Evolutionary conservation across 2,888 invertebrate species (phyloP), one percentile per base, ranked within the genome.

Genomic region (Nemoura dubitans): DNA sequence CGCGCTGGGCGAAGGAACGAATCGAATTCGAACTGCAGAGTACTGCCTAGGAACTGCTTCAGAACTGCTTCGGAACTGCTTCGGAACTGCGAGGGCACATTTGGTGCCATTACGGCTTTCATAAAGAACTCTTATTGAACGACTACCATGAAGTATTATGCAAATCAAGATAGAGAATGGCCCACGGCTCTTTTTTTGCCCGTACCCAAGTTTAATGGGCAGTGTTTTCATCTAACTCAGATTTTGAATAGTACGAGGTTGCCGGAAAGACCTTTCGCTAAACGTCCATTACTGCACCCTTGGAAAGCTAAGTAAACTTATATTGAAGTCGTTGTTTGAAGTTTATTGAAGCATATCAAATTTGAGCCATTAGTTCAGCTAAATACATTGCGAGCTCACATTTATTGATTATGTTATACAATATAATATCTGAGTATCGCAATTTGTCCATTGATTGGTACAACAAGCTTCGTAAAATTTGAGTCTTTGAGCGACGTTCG

Each of bases 21-120:
- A 84, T 84, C 21, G 59, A 84, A 81, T 81, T 78, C 78, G 26
- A 78, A 59, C 59, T n/a, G n/a, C n/a, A n/a, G n/a, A n/a, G n/a
- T n/a, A n/a, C n/a, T n/a, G n/a, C n/a, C n/a, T n/a, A n/a, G n/a
- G n/a, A n/a, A n/a, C n/a, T 21, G 59, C 59, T 14, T 10, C n/a
- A 2, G 83, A 83, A 36, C 36, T 36, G 42, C 42, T n/a, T n/a
- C n/a, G n/a, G n/a, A n/a, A n/a, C n/a, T 21, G 59, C 59, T 14
- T 10, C n/a, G n/a, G 83, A 83, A 36, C 36, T 36, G 42, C 42
- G 83, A 42, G 30, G n/a, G n/a, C 30, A 16, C 59, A 21, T 83
- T 42, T 3, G 5, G 26, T 83, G 83, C 83, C 27, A 83, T 83
- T 42, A 36, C 83, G n/a, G 83, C 42, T 25, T n/a, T 83, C 83